Conservation (phyloP, 2,113 vertebrate genomes). For the Equus quagga region DNA sequence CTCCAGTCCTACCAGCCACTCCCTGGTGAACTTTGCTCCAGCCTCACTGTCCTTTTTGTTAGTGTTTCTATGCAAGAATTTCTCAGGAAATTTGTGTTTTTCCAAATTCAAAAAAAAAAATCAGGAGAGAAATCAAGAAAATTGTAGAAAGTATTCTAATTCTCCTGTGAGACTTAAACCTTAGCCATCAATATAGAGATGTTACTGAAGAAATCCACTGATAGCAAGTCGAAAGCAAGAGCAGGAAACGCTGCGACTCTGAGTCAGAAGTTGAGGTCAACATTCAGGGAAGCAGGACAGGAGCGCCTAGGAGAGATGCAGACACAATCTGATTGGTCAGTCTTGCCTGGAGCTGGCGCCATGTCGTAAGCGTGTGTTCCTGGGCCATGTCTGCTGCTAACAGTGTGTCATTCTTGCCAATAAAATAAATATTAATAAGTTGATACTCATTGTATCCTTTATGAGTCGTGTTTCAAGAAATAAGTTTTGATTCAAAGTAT, state of each 20-base stretch:
- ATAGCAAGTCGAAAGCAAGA: not conserved
- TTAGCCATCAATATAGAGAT: not conserved
- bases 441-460: not conserved
- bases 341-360: not conserved
- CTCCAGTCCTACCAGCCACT: not conserved
- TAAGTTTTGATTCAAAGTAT: not conserved
- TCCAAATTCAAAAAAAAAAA: not conserved
- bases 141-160: not conserved
- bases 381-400: not conserved
- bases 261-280: not conserved
- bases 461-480: not conserved
- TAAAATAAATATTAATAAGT: slow-evolving; percentile 48
- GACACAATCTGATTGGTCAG: not conserved
- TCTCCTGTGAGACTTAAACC: slow-evolving; percentile 9
- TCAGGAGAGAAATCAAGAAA: slow-evolving; percentile 22
- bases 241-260: not conserved
- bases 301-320: not conserved
- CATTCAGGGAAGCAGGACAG: not conserved
- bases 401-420: slow-evolving; percentile 3
- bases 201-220: not conserved
- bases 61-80: not conserved
- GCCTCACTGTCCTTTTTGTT: not conserved
- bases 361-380: not conserved
- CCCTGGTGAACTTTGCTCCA: not conserved
- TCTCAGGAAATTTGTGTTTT: slow-evolving; percentile 8